Evolutionary conservation across 2,797 vertebrate species (phyloP), one percentile per base, ranked within the genome.

Genomic region (Tamandua tetradactyla): DNA sequence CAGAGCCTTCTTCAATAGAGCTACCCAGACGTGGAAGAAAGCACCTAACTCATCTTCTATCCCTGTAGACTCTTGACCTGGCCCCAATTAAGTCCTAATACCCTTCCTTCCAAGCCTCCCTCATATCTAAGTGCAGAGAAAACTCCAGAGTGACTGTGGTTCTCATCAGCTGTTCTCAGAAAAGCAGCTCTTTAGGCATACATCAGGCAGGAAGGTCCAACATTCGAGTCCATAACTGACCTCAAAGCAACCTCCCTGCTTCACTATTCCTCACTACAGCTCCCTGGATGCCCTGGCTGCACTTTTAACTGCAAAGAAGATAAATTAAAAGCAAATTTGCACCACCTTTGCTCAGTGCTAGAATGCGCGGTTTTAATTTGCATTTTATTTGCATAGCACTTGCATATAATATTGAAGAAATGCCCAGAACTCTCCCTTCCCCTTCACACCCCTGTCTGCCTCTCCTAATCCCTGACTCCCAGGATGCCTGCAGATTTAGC

Each of bases 321-420:
- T 84, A 96, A 95, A 97, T 96, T 95, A 96, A 95, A 97, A 96
- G 96, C 94, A 95, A 96, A 96, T 95, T 92, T 95, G 96, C 96
- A 96, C 96, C 96, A 95, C 93, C 96, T 97, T 96, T 96, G 87
- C 86, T 92, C 89, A 68, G 94, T 75, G 88, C 95, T 72, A 57
- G 75, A 96, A 85, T 66, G 0, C 68, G 91, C 23, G 0, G 69
- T 68, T 94, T 95, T 96, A 92, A 97, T 97, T 96, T 96, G 95
- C 96, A 97, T 97, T 92, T 94, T 97, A 87, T 97, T 96, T 96
- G 94, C 95, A 96, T 81, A 97, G 95, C 80, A 91, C 94, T 95
- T 95, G 95, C 94, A 76, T 94, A 95, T 87, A 85, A 96, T 95
- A 95, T 91, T 61, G 57, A 71, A 71, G 86, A 96, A 86, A 95